Evolutionary conservation across 2,888 invertebrate species (phyloP).

Genomic region (Synanthedon tipuliformis): DNA sequence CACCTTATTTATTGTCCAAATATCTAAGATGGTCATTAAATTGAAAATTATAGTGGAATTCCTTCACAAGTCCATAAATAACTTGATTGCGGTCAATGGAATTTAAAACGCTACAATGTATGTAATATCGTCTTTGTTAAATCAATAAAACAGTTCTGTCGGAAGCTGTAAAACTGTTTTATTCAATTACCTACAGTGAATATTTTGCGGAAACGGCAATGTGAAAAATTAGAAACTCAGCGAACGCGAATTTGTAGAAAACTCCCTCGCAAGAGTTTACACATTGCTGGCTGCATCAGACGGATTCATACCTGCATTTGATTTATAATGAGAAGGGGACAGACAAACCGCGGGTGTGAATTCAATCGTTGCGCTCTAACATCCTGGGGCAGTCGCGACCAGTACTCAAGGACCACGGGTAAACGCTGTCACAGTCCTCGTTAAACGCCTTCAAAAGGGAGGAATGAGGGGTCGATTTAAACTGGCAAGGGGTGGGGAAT

Average conservation of each 20-base stretch:
- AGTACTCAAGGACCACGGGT: constrained; percentile 23
- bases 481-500: constrained; percentile 34
- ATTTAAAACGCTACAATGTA: constrained; percentile 1
- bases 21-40: constrained; percentile 22
- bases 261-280: constrained; percentile 19
- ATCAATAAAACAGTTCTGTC: background rate
- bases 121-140: background rate
- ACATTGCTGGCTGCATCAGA: constrained; percentile 52
- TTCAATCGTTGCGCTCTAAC: constrained; percentile 37
- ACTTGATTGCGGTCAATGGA: constrained; percentile 4
- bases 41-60: constrained; percentile 19
- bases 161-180: background rate
- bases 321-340: constrained; percentile 65
- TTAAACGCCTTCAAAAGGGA: constrained; percentile 8
- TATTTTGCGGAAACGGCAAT: background rate
- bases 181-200: background rate
- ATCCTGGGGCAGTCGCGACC: constrained; percentile 28
- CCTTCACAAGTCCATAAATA: constrained; percentile 4
- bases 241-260: constrained; percentile 6
- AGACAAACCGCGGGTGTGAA: constrained; percentile 52
- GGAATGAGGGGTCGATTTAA: constrained; percentile 22
- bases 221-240: constrained; percentile 5
- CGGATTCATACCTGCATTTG: constrained; percentile 62
- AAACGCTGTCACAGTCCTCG: constrained; percentile 13
- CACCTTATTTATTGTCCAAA: constrained; percentile 36